These are phyloP conservation scores for Hipparchia sbordonii DNA, from an alignment of 2,888 invertebrate genomes.

Conservation along the genomic window DNA sequence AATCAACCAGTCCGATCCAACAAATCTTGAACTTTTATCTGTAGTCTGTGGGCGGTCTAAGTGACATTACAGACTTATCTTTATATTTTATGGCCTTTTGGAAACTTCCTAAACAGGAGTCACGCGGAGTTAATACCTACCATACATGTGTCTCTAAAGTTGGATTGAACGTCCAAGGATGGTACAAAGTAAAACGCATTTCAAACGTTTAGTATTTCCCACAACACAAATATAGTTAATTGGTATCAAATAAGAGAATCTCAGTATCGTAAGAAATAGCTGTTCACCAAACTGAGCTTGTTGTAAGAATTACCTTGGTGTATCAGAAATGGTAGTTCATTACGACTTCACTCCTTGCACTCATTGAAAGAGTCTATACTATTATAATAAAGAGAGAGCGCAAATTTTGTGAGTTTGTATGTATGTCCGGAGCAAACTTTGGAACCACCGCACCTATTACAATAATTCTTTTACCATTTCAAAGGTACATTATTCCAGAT, in stretches of 20 bases:
- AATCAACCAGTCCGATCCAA: background rate
- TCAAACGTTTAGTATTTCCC: background rate
- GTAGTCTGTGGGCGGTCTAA: background rate
- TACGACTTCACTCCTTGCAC: background rate
- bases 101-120: constrained; percentile 15
- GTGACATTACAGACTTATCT: constrained; percentile 30
- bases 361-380: no score
- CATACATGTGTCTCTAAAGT: constrained; percentile 1
- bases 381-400: no score
- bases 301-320: constrained; percentile 5
- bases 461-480: no score
- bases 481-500: no score
- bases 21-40: background rate
- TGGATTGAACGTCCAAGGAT: constrained; percentile 3
- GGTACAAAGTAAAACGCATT: background rate
- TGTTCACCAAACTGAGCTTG: constrained; percentile 2
- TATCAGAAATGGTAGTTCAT: background rate
- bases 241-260: constrained; percentile 11
- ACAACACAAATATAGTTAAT: constrained; percentile 17
- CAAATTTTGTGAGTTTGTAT: no score
- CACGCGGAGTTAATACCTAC: background rate
- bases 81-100: constrained; percentile 24
- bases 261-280: background rate
- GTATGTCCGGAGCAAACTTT: no score
- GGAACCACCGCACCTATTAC: no score